Base-by-base conservation (phyloP, 2,797 vertebrate species). In the Octomys mimax region DNA sequence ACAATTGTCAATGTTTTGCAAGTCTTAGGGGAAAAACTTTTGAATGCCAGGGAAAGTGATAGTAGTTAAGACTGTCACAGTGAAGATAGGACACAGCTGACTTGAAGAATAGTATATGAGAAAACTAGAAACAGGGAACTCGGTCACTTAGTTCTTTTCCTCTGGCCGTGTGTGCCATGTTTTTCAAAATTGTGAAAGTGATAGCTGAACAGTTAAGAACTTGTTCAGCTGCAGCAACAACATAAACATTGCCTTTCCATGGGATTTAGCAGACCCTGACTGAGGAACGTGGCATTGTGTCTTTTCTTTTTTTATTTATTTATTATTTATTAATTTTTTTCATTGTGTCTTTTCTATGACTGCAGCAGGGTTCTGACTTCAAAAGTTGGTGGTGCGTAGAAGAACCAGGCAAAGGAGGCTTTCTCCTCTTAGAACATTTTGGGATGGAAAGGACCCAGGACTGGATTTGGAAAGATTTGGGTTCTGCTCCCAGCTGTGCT, bases 1-100 rank as follows among this genome's bases (percentile, higher is more conserved):
- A 61, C 68, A 78, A 87, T 89, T 46, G 84, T 59, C 46, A 82
- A 75, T 83, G 46, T 85, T 92, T 86, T 86, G 62, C 28, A 59
- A 57, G 36, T 86, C 21, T 82, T 80, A 52, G 73, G n/a, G 82
- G 64, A 13, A 92, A 85, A n/a, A 16, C 28, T 46, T 77, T 46
- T 77, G 81, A 54, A 77, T 64, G 22, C 6, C 31, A 61, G 39
- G 66, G 64, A 93, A 54, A 86, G 5, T 28, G 54, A 59, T 19
- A 24, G 11, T 77, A 66, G 59, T 91, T 49, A 88, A 90, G 85
- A 66, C 18, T 8, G 42, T 92, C 57, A 31, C 49, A 62, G 13
- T 59, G 78, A 92, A 89, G 77, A 84, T 12, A 77, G 0, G 54
- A 46, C 84, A 83, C 36, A 66, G 49, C 14, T 59, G 57, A 79